Base-by-base conservation (phyloP, 2,888 invertebrate genomes). In the Crossocerus cetratus region DNA sequence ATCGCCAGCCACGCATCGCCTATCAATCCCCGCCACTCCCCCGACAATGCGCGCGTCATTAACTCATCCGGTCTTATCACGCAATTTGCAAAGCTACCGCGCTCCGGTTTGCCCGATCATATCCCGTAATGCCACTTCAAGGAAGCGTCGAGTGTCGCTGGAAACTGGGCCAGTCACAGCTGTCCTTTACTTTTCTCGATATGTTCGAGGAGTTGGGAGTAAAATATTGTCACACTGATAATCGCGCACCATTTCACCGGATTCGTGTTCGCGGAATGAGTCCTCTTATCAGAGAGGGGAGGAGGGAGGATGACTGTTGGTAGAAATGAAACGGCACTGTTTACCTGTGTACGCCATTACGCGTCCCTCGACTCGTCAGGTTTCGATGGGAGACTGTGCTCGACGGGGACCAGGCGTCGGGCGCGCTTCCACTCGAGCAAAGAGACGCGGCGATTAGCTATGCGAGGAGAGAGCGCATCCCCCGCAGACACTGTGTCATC, bases 281-380 rank as follows among this genome's bases (percentile, higher is more conserved):
- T 32, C 8, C 8, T 32, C 32, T 32, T 32, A 32, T 32, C 32
- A 32, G n/a, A n/a, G n/a, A n/a, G n/a, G n/a, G n/a, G n/a, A n/a
- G n/a, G n/a, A 32, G 8, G 32, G 32, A 32, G 49, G n/a, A 49
- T 49, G 8, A 20, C 20, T 16, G 5, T 55, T 55, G 20, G 14
- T 11, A 21, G 13, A 22, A 55, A 20, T 55, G 20, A 4, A 18
- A 20, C 13, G 20, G n/a, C 20, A 55, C 61, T 69, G 66, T 78
- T 80, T 80, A 80, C 80, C 80, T 78, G 67, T 59, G 61, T 59
- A 56, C 80, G 80, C 78, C 80, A 80, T 80, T 73, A 57, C 64
- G 66, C 72, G 69, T 75, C 69, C 69, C 43, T 56, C 43, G 42
- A 45, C 60, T 53, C 60, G 61, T 20, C 22, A 54, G 22, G 60